A percentile compares a stretch with the other conserved stretches of the same genome.
Evolutionary conservation across 2,797 vertebrate species (phyloP).

Genomic region (Dromococcyx pavoninus): DNA sequence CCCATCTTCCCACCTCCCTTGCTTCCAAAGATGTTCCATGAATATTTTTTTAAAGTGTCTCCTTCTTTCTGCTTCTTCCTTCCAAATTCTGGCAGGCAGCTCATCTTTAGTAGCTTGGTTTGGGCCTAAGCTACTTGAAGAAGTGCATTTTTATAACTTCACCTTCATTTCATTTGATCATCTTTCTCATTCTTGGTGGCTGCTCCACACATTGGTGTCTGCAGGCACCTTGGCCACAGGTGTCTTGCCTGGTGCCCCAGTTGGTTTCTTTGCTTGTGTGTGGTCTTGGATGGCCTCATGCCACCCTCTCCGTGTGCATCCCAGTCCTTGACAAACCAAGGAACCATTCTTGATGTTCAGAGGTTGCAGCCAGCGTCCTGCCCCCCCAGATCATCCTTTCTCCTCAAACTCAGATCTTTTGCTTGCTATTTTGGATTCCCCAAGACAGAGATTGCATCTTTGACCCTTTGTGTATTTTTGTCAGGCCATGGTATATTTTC

Average conservation of each 20-base stretch:
- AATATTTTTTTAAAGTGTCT: conserved; percentile 28
- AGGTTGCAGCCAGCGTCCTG: background rate
- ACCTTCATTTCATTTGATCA: background rate
- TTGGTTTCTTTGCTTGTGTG: background rate
- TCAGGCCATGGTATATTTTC: conserved; percentile 31
- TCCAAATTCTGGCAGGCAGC: background rate
- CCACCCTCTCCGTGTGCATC: background rate
- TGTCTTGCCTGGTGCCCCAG: background rate
- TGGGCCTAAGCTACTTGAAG: background rate
- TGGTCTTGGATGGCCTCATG: background rate
- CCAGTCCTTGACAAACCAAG: background rate
- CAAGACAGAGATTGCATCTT: background rate
- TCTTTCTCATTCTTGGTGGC: background rate
- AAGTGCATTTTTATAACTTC: background rate
- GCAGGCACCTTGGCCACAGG: fast-evolving
- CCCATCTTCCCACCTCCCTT: background rate
- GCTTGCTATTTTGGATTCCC: background rate
- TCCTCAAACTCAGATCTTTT: background rate
- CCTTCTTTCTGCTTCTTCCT: background rate
- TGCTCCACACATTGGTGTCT: fast-evolving
- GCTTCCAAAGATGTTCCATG: background rate
- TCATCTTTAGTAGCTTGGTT: background rate
- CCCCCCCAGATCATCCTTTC: background rate
- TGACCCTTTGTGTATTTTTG: conserved; percentile 47
- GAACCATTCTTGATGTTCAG: background rate